Evolutionary conservation across 2,797 vertebrate genomes (phyloP), one percentile per base, ranked within the genome.

Genomic region (Percopsis omiscomaycus): DNA sequence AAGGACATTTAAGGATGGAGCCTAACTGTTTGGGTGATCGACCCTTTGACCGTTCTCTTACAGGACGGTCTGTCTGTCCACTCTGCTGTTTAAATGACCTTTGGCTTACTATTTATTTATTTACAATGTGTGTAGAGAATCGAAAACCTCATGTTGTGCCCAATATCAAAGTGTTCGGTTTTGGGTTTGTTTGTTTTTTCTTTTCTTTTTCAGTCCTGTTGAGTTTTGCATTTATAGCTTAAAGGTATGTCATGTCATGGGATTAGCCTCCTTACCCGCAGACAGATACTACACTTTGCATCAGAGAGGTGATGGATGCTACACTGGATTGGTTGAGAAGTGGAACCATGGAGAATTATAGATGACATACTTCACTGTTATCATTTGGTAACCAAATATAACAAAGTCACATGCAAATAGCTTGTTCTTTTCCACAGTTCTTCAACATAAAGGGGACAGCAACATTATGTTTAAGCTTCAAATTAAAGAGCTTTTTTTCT

Each of bases 1-100:
- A 62, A 68, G 75, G 68, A 58, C 61, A 59, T 16, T 29, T 60
- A 13, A 28, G 12, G 29, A 52, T 46, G 42, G n/a, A 56, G 15
- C 8, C 32, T 42, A n/a, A 11, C 16, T 27, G 22, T 45, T n/a
- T 37, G 55, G 64, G 66, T 12, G 0, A 32, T 75, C 30, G 42
- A 12, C 37, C 8, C 52, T 5, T 44, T 63, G 55, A 51, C 74
- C 68, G 69, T 66, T 42, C 11, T 30, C 15, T 56, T 29, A 59
- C 15, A 15, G 30, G 6, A 16, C 48, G 9, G 48, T 32, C 5
- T 59, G 46, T 50, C 46, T 56, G 29, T 46, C 28, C n/a, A 14
- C 58, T 55, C 47, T 27, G n/a, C 32, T 28, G 45, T 59, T 22
- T 61, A 3, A 57, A 53, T 48, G 53, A 71, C 53, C 76, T 55